Evolutionary conservation across 1,140 invertebrate species (phyloP).

Genomic region (Drosophila arizonae): DNA sequence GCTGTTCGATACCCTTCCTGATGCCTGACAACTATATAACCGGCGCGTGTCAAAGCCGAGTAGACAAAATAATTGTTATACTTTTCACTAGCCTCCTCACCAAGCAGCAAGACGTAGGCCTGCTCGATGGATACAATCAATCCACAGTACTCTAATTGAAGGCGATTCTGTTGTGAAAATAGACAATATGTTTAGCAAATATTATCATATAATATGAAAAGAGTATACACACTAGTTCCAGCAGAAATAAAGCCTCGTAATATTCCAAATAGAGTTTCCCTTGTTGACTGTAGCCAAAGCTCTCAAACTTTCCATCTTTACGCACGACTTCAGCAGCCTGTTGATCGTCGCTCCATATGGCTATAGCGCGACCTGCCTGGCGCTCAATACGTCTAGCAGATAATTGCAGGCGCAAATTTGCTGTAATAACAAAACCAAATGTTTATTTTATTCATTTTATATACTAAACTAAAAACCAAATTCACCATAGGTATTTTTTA

Average conservation of each 20-base stretch:
- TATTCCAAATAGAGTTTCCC: conserved; percentile 66
- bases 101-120: conserved; percentile 66
- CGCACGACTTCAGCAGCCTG: conserved; percentile 63
- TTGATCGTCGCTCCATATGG: conserved; percentile 56
- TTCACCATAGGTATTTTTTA: conserved; percentile 44
- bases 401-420: conserved; percentile 48
- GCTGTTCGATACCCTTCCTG: background rate
- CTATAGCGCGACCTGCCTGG: conserved; percentile 58
- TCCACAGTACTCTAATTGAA: conserved; percentile 63
- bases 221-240: conserved; percentile 61
- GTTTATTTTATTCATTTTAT: background rate
- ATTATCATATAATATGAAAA: background rate
- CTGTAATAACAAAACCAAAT: conserved; percentile 35
- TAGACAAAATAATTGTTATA: conserved; percentile 74
- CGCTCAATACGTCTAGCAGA: conserved; percentile 67
- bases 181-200: background rate
- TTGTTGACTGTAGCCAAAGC: conserved; percentile 60
- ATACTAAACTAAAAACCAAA: background rate
- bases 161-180: conserved; percentile 51
- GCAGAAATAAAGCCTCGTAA: conserved; percentile 71
- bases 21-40: conserved; percentile 72
- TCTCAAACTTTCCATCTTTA: conserved; percentile 78
- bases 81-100: conserved; percentile 49
- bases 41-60: conserved; percentile 60
- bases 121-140: conserved; percentile 70